Evolutionary conservation across 2,113 vertebrate species (phyloP), one percentile per base, ranked within the genome.

Genomic region (Marmota monax): DNA sequence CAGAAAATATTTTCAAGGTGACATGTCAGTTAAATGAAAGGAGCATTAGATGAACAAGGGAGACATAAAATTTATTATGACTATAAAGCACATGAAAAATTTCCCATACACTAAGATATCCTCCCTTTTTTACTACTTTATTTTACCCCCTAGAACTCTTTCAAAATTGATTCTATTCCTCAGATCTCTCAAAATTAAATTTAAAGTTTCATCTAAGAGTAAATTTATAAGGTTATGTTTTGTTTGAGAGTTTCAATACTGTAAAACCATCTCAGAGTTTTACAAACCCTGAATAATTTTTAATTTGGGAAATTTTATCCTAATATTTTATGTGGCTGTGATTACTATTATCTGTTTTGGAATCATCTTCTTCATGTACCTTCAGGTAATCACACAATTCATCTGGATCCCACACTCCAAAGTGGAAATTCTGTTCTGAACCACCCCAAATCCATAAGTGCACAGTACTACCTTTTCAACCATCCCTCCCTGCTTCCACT

Each of bases 1-100:
- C 65, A 73, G 39, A 92, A 96, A 61, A 78, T 96, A 90, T 97
- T 96, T 93, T 97, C 88, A 45, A 97, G 69, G 34, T 37, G 85
- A 96, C 96, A 97, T 72, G 37, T 90, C 77, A 96, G 27, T 90
- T 91, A 82, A 32, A 96, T 48, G 58, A 95, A 94, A 97, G 69
- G 61, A 69, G 85, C 2, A 79, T 22, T 82, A 69, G 12, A 97
- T 73, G 61, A 98, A 53, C 72, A 90, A 74, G 91, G 70, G 58
- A 95, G 20, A 89, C 23, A 94, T 78, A 84, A 96, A 97, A 53
- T 89, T 88, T 73, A 96, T 90, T 77, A 87, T 65, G 90, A 96
- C 90, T 58, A 89, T 45, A 94, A 89, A 89, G 6, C 69, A 4
- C 45, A 90, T 45, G 11, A 91, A 80, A 97, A 96, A 90, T 79